Evolutionary conservation across 2,888 invertebrate genomes (phyloP).

Genomic region (Meta bourneti): DNA sequence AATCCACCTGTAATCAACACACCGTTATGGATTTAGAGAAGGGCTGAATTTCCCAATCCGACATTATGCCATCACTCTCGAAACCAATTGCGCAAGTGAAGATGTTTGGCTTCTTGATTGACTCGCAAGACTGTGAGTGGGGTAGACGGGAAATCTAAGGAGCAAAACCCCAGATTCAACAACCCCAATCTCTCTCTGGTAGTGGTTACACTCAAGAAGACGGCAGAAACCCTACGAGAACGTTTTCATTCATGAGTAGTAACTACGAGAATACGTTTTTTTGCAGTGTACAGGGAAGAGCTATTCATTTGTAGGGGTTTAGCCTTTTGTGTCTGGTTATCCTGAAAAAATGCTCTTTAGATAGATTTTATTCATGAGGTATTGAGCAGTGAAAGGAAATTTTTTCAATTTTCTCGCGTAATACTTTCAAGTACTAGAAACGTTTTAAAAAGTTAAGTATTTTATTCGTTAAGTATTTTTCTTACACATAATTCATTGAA

Average conservation of each 20-base stretch:
- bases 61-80: too few species aligned
- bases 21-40: neutral
- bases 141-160: neutral
- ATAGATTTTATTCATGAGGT: neutral
- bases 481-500: too few species aligned
- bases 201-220: neutral
- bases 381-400: neutral
- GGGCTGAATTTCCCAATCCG: neutral
- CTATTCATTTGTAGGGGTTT: neutral
- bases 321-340: neutral
- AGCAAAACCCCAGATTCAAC: neutral
- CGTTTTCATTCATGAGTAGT: neutral
- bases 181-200: neutral
- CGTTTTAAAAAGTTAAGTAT: too few species aligned
- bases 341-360: neutral
- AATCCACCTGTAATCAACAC: neutral
- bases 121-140: neutral
- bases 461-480: too few species aligned
- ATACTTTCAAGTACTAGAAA: too few species aligned
- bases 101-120: constrained; percentile 27
- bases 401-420: neutral
- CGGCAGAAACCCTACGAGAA: neutral
- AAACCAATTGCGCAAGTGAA: neutral
- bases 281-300: neutral
- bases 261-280: neutral